Evolutionary conservation across 2,113 vertebrate species (phyloP), one percentile per base, ranked within the genome.

Genomic region (Ptychochromis oligacanthus): DNA sequence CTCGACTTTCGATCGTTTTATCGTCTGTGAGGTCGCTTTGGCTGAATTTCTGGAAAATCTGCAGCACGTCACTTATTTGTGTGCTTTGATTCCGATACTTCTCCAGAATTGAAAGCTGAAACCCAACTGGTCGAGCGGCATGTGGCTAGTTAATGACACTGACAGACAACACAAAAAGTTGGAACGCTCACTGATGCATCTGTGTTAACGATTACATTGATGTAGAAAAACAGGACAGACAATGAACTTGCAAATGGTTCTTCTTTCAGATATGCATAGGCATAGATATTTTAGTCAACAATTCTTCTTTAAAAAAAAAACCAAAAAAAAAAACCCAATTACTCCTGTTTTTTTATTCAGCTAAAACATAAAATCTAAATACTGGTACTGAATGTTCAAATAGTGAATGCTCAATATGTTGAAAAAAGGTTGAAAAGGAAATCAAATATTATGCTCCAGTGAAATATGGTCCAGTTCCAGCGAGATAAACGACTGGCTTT

Each of bases 51-150:
- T 74, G 77, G 70, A 82, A 88, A 76, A 81, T 70, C 6, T 70
- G 75, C 38, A 9, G 7, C 31, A 31, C 43, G 15, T 10, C 10
- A 36, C 20, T 58, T 34, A 2, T 65, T 24, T 82, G 70, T 24
- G 7, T 74, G 62, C 14, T 81, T 40, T 49, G 28, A 67, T 58
- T 83, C 14, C 55, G 57, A 74, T 56, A 58, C 34, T 76, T 76
- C 81, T 82, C 13, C 56, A 82, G 24, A 74, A 86, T 22, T 36
- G 40, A 77, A 81, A 91, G 58, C n/a, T 46, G 56, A 77, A 84
- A 55, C 34, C 22, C 20, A 52, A 56, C 59, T 7, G 40, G 52
- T 80, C 6, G 7, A 9, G 59, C 56, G 17, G 85, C 67, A 24
- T 28, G 82, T n/a, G 74, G 56, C 43, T 22, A 8, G 20, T 36